Percentiles rank a stretch among this genome's conserved stretches.
Conservation (phyloP, 1,140 invertebrate species). For the Samia ricini region DNA sequence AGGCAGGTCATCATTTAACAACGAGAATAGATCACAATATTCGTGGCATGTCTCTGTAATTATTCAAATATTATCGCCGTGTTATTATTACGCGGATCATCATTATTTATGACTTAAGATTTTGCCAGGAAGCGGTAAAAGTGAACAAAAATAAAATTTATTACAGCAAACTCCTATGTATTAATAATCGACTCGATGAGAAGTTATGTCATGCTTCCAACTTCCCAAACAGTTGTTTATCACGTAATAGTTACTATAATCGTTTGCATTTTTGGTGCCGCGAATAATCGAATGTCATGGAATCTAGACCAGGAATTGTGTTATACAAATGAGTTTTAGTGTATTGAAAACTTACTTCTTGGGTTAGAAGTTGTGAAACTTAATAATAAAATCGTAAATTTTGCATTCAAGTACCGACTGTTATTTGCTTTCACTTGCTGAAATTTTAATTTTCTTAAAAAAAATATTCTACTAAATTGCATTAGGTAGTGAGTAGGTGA, state of each 20-base stretch:
- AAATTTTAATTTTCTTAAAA: too few species aligned
- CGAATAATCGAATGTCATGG: not conserved
- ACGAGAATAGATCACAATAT: not conserved
- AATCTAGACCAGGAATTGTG: not conserved
- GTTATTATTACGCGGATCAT: not conserved
- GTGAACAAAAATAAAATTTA: conserved; percentile 5
- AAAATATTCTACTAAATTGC: too few species aligned
- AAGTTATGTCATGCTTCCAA: conserved; percentile 1
- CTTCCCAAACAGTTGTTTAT: not conserved
- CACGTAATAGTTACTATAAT: not conserved
- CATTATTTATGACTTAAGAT: not conserved
- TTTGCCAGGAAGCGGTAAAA: not conserved
- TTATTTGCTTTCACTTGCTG: too few species aligned
- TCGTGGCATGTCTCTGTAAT: not conserved
- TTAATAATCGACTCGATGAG: not conserved
- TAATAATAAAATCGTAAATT: not conserved
- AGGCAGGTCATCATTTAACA: not conserved
- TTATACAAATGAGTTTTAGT: not conserved
- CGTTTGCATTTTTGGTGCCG: not conserved
- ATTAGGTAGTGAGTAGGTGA: too few species aligned
- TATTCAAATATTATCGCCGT: not conserved
- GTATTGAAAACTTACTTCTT: not conserved
- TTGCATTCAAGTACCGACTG: not conserved
- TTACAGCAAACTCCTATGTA: conserved; percentile 1
- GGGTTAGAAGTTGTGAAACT: not conserved